Conservation (phyloP, 2,113 vertebrate genomes). For the Thamnaconus septentrionalis region DNA sequence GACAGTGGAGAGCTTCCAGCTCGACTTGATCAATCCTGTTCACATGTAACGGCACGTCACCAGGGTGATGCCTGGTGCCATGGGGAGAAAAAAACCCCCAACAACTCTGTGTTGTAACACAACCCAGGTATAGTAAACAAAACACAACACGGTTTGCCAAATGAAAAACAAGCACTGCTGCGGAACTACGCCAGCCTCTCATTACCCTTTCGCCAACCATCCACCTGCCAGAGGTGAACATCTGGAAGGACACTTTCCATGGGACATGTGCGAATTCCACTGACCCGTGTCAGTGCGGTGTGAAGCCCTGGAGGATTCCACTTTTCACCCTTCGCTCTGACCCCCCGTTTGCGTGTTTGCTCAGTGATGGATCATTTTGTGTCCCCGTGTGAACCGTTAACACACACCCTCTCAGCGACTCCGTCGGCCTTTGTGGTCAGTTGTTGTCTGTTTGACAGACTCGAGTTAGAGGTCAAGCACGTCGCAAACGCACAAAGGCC, state of each 20-base stretch:
- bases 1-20: too few relatives aligned
- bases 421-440: conserved; percentile 2
- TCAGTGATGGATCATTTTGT: conserved; percentile 18
- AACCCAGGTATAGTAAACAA: too few relatives aligned
- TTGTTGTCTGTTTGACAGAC: conserved; percentile 2
- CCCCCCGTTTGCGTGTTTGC: conserved; percentile 1
- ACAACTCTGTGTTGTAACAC: too few relatives aligned
- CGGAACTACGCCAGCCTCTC: background rate
- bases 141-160: too few relatives aligned
- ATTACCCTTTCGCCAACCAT: background rate
- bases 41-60: too few relatives aligned
- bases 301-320: conserved; percentile 11
- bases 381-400: conserved; percentile 15
- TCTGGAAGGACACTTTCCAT: background rate
- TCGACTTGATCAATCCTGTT: too few relatives aligned
- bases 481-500: background rate
- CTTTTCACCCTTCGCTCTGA: background rate
- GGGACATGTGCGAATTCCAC: conserved; percentile 17
- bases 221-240: background rate
- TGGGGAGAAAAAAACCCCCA: too few relatives aligned
- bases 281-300: background rate
- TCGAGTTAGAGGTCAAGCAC: conserved; percentile 13
- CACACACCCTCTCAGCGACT: conserved; percentile 1
- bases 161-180: too few relatives aligned
- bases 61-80: too few relatives aligned